Conservation (phyloP, 2,113 vertebrate genomes). For the Odocoileus hemionus region DNA sequence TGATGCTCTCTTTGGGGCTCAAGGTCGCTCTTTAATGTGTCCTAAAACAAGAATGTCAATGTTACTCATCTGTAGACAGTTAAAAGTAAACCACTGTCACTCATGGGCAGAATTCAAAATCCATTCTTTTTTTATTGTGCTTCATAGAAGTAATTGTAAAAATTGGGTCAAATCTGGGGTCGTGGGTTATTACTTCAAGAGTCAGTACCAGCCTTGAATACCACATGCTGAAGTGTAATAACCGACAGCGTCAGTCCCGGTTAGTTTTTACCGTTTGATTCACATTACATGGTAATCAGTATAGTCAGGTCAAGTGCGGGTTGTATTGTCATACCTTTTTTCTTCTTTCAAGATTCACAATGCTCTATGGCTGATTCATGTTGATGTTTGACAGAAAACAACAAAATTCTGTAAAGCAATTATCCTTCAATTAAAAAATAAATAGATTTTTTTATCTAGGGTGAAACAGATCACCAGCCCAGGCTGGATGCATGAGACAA, state of each 20-base stretch:
- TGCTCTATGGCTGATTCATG: neutral
- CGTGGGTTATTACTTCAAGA: neutral
- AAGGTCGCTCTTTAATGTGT: neutral
- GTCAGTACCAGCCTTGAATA: neutral
- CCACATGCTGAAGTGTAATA: neutral
- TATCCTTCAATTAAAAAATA: neutral
- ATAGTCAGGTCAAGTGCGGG: neutral
- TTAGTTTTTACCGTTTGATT: neutral
- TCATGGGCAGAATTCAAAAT: neutral
- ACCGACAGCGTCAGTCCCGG: neutral
- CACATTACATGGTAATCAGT: fast-evolving
- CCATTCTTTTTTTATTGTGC: neutral
- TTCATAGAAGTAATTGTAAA: neutral
- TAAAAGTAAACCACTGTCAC: neutral
- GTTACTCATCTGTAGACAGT: neutral
- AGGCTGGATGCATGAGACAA: too few species aligned
- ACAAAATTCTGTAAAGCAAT: neutral
- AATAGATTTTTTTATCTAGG: neutral
- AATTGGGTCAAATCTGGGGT: neutral
- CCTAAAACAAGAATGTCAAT: neutral
- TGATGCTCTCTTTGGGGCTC: neutral
- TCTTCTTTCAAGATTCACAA: neutral
- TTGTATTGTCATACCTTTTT: neutral
- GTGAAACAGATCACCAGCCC: too few species aligned
- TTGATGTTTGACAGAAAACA: neutral